Base-by-base conservation (phyloP, 2,113 vertebrate species). In the Bufo gargarizans region DNA sequence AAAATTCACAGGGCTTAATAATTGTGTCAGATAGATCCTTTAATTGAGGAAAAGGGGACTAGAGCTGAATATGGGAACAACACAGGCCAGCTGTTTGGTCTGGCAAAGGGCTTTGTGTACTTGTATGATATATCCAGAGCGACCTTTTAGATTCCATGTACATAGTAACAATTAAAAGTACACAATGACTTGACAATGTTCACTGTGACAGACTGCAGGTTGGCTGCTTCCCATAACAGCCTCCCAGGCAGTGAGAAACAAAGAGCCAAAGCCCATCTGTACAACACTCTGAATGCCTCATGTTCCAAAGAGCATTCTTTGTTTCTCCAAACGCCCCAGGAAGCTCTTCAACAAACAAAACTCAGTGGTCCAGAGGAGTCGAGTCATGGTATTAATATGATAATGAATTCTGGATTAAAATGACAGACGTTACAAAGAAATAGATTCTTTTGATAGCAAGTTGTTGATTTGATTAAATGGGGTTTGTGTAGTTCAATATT, bases 341-440 rank as follows among this genome's bases (percentile, higher is more conserved):
- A 93, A 94, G 93, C 93, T 93, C 93, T 92, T 90, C 92, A 93
- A 91, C 94, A 94, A 94, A 95, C 92, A 94, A 94, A 94, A 94
- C 94, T 89, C 90, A 89, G 91, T 90, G 92, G 91, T 92, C 92
- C 92, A 91, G 90, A 92, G 93, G 92, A 92, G 93, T 91, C 91
- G 89, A 89, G 90, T 91, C 90, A 90, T 89, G 91, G 92, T 92
- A 93, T 93, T 93, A 94, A 90, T 90, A 91, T 92, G 94, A 90
- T 93, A 93, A 95, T 94, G 93, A 92, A 93, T 93, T 92, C 93
- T 4, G 77, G 91, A 92, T 91, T 92, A 91, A 89, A 91, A 92
- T 91, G 91, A 93, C 92, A 92, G 91, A 91, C 91, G 50, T 91
- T 90, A 93, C 94, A 93, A 93, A 94, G 91, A 92, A 90, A 90